These are phyloP conservation scores for Emydocephalus ijimae DNA, from an alignment of 2,113 vertebrate genomes.

Conservation along the genomic window DNA sequence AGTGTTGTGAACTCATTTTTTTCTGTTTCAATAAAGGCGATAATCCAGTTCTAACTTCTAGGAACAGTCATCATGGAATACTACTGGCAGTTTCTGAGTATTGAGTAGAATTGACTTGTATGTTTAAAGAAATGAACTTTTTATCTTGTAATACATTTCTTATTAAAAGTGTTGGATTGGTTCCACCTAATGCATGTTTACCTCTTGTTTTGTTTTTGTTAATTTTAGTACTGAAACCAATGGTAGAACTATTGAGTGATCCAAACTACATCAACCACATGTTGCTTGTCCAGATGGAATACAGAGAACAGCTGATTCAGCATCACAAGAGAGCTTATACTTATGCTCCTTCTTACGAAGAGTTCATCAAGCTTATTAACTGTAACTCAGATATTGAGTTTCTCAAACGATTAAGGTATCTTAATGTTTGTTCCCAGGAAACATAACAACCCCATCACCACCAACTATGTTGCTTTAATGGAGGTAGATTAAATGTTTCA, in stretches of 20 bases:
- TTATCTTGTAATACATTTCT: neutral
- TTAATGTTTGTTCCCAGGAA: constrained; percentile 31
- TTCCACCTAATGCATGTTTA: constrained; percentile 8
- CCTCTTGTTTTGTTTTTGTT: constrained; percentile 32
- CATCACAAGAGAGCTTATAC: constrained; percentile 97
- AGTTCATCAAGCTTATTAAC: constrained; percentile 98
- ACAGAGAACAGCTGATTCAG: constrained; percentile 89
- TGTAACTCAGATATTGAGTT: constrained; percentile 91
- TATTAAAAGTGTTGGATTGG: neutral
- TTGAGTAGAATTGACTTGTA: neutral
- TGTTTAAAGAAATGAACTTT: neutral
- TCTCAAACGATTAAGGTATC: constrained; percentile 95
- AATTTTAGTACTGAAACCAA: constrained; percentile 85
- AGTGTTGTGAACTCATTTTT: neutral
- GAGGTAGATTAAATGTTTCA: neutral
- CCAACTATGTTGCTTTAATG: neutral
- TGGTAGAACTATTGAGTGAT: constrained; percentile 91
- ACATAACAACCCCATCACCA: neutral
- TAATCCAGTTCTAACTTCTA: neutral
- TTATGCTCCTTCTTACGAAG: constrained; percentile 96
- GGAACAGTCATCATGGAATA: neutral
- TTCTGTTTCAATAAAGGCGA: neutral
- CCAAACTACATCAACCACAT: constrained; percentile 95
- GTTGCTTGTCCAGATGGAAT: constrained; percentile 91
- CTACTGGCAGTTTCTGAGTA: neutral